phyloP scores from a whole-genome alignment of 2,113 vertebrate genomes.

The Meleagris gallopavo region DNA sequence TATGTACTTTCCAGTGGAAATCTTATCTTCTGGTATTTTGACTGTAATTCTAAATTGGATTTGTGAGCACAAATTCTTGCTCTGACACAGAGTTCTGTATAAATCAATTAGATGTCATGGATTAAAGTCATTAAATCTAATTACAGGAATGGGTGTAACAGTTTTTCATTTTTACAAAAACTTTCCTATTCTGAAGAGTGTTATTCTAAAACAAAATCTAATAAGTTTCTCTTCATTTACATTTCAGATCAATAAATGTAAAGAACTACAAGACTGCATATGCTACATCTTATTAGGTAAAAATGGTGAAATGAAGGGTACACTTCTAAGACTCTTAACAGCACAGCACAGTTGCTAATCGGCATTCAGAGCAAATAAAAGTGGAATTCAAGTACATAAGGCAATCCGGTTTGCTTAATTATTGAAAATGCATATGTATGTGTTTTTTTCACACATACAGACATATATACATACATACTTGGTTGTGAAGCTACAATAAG shows the following conservation, averaged over 20 bases:
- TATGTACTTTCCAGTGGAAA: neutral
- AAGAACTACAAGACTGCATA: constrained; percentile 75
- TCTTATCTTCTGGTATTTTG: neutral
- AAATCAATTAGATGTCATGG: neutral
- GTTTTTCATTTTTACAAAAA: neutral
- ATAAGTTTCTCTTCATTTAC: constrained; percentile 1
- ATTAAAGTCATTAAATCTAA: neutral
- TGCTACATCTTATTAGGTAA: constrained; percentile 41
- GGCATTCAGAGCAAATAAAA: constrained; percentile 22
- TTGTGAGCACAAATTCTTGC: neutral
- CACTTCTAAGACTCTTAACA: neutral
- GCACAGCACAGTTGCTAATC: neutral
- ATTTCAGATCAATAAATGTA: constrained; percentile 75
- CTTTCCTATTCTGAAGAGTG: neutral
- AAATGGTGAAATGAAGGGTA: neutral
- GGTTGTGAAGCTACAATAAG: neutral
- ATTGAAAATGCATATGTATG: neutral
- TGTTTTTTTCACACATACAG: neutral
- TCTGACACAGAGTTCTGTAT: rapidly evolving
- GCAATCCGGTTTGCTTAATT: neutral
- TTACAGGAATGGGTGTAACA: neutral
- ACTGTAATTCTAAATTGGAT: neutral
- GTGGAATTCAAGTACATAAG: neutral
- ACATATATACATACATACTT: neutral
- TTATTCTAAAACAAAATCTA: neutral